Evolutionary conservation across 2,888 invertebrate species (phyloP).

Genomic region (Aspidiotus rigidus): DNA sequence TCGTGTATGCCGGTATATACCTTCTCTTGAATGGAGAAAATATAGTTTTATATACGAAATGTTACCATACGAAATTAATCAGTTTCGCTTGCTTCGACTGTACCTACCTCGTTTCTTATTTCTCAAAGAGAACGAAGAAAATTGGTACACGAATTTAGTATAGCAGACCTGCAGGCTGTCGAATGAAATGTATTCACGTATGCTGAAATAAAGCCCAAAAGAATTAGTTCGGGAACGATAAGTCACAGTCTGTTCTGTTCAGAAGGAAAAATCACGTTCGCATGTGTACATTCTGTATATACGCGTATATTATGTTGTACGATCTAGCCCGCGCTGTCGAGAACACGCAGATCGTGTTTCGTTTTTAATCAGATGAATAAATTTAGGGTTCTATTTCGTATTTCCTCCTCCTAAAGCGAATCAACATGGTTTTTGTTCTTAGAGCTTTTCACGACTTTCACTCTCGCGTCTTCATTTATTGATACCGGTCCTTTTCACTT

Average conservation of each 20-base stretch:
- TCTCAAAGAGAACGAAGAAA: too few relatives aligned
- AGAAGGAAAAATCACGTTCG: conserved; percentile 15
- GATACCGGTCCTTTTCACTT: too few relatives aligned
- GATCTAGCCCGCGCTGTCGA: conserved; percentile 13
- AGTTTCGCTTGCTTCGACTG: too few relatives aligned
- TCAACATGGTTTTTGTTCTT: background rate
- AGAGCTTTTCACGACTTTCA: background rate
- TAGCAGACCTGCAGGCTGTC: background rate
- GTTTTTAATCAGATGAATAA: conserved; percentile 29
- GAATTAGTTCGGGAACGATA: background rate
- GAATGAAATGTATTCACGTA: background rate
- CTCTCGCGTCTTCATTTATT: background rate
- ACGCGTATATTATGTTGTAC: conserved; percentile 14
- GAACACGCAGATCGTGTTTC: conserved; percentile 26
- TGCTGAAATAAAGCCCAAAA: background rate
- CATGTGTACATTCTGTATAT: conserved; percentile 11
- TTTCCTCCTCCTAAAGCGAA: conserved; percentile 5
- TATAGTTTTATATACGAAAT: too few relatives aligned
- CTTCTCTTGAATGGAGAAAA: too few relatives aligned
- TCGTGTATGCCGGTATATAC: too few relatives aligned
- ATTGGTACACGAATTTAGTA: too few relatives aligned
- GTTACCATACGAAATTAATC: too few relatives aligned
- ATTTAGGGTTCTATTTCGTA: conserved; percentile 19
- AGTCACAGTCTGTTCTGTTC: background rate
- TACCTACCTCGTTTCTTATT: too few relatives aligned